A percentile compares a stretch with the other conserved stretches of the same genome.
Conservation (phyloP, 2,797 vertebrate species). For the Choloepus didactylus region DNA sequence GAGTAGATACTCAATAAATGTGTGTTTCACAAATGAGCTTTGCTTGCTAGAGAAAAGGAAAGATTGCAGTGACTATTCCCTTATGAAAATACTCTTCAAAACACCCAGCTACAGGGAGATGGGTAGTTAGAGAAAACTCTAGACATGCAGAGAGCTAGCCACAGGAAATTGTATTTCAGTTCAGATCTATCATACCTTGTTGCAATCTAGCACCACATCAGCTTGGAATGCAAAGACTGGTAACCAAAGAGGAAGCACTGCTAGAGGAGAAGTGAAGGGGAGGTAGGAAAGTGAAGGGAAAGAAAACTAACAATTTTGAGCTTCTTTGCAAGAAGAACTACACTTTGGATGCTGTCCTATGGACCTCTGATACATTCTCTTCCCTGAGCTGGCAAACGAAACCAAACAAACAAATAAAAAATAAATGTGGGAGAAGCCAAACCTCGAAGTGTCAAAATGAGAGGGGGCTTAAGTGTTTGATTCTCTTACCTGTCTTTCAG, state of each 20-base stretch:
- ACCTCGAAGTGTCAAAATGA: not conserved
- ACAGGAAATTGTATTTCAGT: constrained; percentile 57
- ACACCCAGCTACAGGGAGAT: not conserved
- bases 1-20: constrained; percentile 16
- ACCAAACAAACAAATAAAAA: not conserved
- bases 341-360: not conserved
- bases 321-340: not conserved
- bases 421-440: not conserved
- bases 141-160: not conserved
- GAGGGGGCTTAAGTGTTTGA: not conserved
- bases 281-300: not conserved
- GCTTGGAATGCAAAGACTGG: not conserved
- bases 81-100: constrained; percentile 52
- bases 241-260: not conserved
- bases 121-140: constrained; percentile 19
- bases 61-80: not conserved
- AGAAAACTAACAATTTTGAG: not conserved
- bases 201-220: not conserved
- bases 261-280: not conserved
- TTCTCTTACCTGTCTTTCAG: not conserved
- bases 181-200: not conserved
- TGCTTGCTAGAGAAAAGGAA: constrained; percentile 8
- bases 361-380: not conserved
- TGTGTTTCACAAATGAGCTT: not conserved
- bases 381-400: not conserved